Percentiles rank a stretch among this genome's conserved stretches.
Conservation (phyloP, 2,797 vertebrate genomes). For the Ceryle rudis region DNA sequence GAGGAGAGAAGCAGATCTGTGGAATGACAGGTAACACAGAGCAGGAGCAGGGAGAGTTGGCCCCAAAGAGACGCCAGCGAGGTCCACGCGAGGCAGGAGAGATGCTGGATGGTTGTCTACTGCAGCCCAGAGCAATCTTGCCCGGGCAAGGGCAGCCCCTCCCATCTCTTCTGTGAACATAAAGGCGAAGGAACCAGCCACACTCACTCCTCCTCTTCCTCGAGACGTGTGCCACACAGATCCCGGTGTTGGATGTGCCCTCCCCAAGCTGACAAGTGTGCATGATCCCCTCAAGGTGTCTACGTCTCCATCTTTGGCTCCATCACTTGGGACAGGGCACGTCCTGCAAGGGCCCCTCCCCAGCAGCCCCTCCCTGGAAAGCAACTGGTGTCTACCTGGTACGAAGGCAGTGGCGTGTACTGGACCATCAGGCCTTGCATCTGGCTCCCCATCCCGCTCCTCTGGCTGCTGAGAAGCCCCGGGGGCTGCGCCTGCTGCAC, state of each 20-base stretch:
- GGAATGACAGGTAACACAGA: neutral
- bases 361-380: neutral
- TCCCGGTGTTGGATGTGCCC: neutral
- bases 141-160: neutral
- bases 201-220: neutral
- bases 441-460: slow-evolving; percentile 88
- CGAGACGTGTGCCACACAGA: neutral
- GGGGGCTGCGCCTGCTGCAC: slow-evolving; percentile 94
- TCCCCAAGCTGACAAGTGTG: neutral
- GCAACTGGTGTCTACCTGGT: slow-evolving; percentile 85
- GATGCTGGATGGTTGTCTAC: fast-evolving
- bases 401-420: slow-evolving; percentile 96
- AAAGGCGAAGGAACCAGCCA: fast-evolving
- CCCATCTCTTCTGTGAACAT: neutral
- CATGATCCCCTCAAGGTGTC: neutral
- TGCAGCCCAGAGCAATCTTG: neutral
- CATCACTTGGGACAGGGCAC: neutral
- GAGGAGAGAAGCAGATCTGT: neutral
- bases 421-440: slow-evolving; percentile 98
- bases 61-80: neutral
- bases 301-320: neutral
- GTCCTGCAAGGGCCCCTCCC: neutral
- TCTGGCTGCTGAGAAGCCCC: slow-evolving; percentile 89
- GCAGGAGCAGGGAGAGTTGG: neutral
- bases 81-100: neutral